phyloP scores from a whole-genome alignment of 2,888 invertebrate genomes.

The Alcis repandata region DNA sequence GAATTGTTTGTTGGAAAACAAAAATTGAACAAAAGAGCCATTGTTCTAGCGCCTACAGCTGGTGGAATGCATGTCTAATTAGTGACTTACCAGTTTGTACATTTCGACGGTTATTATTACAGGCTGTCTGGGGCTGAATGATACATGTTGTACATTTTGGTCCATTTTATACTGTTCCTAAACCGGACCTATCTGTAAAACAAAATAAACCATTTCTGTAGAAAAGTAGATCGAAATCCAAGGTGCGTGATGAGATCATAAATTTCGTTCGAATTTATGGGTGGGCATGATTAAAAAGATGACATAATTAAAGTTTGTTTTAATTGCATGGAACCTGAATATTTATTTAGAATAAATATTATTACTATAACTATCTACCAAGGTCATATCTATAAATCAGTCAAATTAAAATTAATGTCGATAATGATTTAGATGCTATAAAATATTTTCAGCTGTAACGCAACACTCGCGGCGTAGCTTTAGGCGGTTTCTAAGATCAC shows the following conservation, averaged over 20 bases:
- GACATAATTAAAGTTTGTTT: conserved; percentile 21
- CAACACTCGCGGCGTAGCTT: too few relatives aligned
- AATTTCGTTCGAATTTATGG: conserved; percentile 14
- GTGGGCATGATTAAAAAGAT: conserved; percentile 9
- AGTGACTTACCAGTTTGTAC: conserved; percentile 58
- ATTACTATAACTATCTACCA: not conserved
- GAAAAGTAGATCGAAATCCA: conserved; percentile 20
- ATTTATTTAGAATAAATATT: not conserved
- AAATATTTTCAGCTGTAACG: too few relatives aligned
- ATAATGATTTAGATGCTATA: too few relatives aligned
- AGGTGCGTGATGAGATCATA: conserved; percentile 19
- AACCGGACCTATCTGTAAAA: conserved; percentile 28
- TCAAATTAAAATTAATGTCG: not conserved
- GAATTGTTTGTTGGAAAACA: not conserved
- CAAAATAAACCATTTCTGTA: conserved; percentile 15
- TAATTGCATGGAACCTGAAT: conserved; percentile 18
- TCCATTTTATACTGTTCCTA: conserved; percentile 28
- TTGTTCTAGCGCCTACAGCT: conserved; percentile 7
- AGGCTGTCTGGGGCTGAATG: conserved; percentile 44
- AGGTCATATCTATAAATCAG: conserved; percentile 15
- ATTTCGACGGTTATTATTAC: conserved; percentile 48
- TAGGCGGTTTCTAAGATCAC: too few relatives aligned
- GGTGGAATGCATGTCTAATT: conserved; percentile 18
- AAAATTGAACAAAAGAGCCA: conserved; percentile 2
- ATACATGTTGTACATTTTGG: conserved; percentile 19